These are phyloP conservation scores for Rhinella marina DNA, from an alignment of 2,797 vertebrate species.

Conservation along the genomic window DNA sequence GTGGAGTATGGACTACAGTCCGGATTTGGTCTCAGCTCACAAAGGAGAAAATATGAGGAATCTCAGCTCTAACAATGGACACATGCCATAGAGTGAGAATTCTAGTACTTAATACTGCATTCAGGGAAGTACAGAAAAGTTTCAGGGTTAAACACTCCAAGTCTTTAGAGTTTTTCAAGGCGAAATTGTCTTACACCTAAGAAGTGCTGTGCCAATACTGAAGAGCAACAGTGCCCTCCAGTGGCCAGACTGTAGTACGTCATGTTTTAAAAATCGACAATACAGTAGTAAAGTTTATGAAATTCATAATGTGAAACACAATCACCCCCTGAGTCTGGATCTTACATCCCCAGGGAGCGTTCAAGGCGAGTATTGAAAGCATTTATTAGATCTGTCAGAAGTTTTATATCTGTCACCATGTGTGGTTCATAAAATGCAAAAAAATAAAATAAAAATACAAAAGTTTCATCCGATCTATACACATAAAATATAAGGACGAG, in stretches of 20 bases:
- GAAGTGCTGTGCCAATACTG: not conserved
- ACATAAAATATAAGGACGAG: not conserved
- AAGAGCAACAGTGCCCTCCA: slow-evolving; percentile 42
- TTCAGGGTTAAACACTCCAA: slow-evolving; percentile 42
- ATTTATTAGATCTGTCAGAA: not conserved
- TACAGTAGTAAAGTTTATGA: not conserved
- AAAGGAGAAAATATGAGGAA: not conserved
- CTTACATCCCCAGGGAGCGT: not conserved
- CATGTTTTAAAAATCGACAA: not conserved
- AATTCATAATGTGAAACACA: slow-evolving; percentile 21
- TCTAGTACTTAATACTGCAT: not conserved
- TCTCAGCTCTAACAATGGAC: not conserved
- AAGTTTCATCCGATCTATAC: not conserved
- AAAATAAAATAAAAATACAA: not conserved
- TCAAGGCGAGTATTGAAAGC: not conserved
- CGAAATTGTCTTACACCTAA: not conserved
- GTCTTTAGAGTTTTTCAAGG: not conserved
- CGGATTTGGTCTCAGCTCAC: no score
- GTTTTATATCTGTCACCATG: not conserved
- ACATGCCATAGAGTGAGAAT: not conserved
- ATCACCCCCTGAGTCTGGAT: slow-evolving; percentile 5
- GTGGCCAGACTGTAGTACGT: not conserved
- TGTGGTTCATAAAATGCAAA: not conserved
- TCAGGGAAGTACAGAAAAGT: not conserved
- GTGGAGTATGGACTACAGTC: not conserved